phyloP scores from a whole-genome alignment of 2,797 vertebrate species.

The Hemibagrus guttatus region DNA sequence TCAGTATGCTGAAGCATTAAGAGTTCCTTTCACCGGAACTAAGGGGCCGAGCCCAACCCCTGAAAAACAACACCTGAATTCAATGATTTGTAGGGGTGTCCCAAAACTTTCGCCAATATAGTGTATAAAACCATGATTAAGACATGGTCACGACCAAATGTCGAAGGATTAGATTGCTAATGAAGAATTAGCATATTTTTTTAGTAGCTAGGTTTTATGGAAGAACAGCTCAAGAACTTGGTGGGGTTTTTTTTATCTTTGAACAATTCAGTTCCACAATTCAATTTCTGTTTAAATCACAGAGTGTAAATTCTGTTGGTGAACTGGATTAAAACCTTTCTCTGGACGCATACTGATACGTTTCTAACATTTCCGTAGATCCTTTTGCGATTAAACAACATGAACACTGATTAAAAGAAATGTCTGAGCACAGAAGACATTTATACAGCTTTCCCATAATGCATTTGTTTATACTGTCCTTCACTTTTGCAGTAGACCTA shows the following conservation, averaged over 20 bases:
- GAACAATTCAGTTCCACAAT: not conserved
- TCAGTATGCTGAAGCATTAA: too few relatives aligned
- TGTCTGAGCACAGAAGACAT: not conserved
- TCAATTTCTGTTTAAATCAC: not conserved
- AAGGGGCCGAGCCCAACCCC: too few relatives aligned
- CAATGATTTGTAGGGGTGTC: too few relatives aligned
- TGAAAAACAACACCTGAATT: too few relatives aligned
- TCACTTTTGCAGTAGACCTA: not conserved
- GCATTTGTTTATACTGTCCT: not conserved
- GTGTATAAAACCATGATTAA: too few relatives aligned
- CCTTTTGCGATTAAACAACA: not conserved
- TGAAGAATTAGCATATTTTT: not conserved
- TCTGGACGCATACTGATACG: not conserved
- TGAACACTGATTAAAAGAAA: not conserved
- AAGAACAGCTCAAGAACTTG: not conserved
- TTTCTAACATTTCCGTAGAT: not conserved
- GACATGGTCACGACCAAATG: not conserved
- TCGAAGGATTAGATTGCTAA: not conserved
- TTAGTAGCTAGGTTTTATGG: too few relatives aligned
- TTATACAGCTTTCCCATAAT: not conserved
- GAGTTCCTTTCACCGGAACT: too few relatives aligned
- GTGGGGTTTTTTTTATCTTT: not conserved
- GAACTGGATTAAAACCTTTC: not conserved
- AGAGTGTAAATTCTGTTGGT: not conserved
- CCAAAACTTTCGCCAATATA: too few relatives aligned